Base-by-base conservation (phyloP, 2,797 vertebrate species). In the Falco concolor region DNA sequence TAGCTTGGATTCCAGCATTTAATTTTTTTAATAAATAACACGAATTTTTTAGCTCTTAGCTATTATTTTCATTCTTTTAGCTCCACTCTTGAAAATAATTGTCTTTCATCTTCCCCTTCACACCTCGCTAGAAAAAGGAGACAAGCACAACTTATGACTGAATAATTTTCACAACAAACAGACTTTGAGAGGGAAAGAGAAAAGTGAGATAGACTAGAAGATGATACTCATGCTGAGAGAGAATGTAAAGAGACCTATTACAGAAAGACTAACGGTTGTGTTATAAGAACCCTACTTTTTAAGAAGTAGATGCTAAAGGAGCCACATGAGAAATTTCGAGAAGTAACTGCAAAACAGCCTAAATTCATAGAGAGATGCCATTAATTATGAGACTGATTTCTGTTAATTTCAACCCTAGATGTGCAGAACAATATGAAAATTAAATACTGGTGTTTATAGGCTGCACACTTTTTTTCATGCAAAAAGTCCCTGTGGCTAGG, bases 131-230 rank as follows among this genome's bases (percentile, higher is more conserved):
- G 76, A 87, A 79, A 86, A 87, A 65, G 12, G 25, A 84, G 44
- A 92, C 72, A 91, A 85, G 49, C n/a, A 87, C 72, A 80, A 19
- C 16, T 80, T 89, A 76, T 0, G 0, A 60, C 60, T 87, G 68
- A 80, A 57, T 52, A 85, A 94, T 95, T 91, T 94, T 77, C 81
- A 70, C 73, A 87, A 84, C 18, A 92, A 87, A 73, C 72, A 92
- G 59, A 74, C 25, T 83, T 92, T 0, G 6, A 85, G 84, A 83
- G 36, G 44, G 34, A 87, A 80, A 85, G 90, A 65, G 50, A 80
- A 90, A 90, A 92, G 56, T 1, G 1, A 68, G 64, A 83, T 77
- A 63, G 63, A 70, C 36, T 84, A 67, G 23, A 84, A 77, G 67
- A 92, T 80, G 32, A 64, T 85, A 64, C 28, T 82, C 27, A 61